Evolutionary conservation across 2,797 vertebrate genomes (phyloP), one percentile per base, ranked within the genome.

Genomic region (Hephaestus fuliginosus): DNA sequence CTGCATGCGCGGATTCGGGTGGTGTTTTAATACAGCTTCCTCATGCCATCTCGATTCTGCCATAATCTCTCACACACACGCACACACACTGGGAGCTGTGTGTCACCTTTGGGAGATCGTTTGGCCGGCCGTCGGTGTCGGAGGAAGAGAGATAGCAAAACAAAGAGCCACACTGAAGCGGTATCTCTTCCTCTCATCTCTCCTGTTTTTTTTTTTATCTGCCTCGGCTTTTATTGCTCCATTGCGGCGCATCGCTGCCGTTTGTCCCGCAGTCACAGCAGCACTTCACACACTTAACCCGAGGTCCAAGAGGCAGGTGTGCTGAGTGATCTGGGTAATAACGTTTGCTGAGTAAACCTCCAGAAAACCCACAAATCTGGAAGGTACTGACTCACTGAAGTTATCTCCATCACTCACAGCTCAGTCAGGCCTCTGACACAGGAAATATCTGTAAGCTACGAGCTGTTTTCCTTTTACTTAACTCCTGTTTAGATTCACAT

Each of bases 171-270:
- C 64, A 76, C 57, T 51, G 73, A 64, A 80, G 53, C 48, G 7
- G 0, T 68, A 90, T 92, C 89, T 17, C 73, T 44, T 70, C 74
- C 84, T 74, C 63, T 90, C 76, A 82, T 87, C 86, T 80, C 60
- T 20, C 12, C 36, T 8, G 25, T 25, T 25, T 25, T 25, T 25
- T 25, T 25, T 20, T 56, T 88, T 83, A 87, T 89, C 86, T 62
- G 67, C 57, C 9, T 61, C 11, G 22, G 3, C 66, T 84, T 80
- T 92, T 89, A 89, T 90, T 88, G 86, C 78, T 84, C 70, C 80
- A 33, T 78, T 28, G 14, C 1, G 46, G 76, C 25, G 56, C 52
- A 81, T 76, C 33, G 18, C 78, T 60, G 76, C 77, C 53, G 1
- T 64, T 84, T 66, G 63, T 77, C 75, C 76, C 18, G 77, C 70